Evolutionary conservation across 2,113 vertebrate genomes (phyloP).

Genomic region (Cephalopterus ornatus): DNA sequence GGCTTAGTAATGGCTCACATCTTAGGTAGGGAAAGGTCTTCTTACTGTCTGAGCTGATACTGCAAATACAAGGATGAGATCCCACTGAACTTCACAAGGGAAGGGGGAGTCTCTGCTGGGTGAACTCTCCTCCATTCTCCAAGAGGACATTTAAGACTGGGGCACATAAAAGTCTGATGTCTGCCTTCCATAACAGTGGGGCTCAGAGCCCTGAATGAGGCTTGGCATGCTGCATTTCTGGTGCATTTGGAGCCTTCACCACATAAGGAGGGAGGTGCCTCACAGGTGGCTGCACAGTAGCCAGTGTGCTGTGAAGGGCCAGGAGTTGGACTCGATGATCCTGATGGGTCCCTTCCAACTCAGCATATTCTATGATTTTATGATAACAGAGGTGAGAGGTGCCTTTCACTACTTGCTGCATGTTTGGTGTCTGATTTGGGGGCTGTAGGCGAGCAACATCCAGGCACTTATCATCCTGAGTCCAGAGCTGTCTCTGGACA

Average conservation of each 20-base stretch:
- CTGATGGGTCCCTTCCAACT: neutral
- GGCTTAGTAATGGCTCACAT: rapidly evolving
- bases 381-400: neutral
- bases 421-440: rapidly evolving
- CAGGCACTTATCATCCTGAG: neutral
- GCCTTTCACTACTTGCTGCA: rapidly evolving
- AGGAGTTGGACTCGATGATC: neutral
- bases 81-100: neutral
- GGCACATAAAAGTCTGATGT: neutral
- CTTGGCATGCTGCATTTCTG: neutral
- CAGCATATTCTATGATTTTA: neutral
- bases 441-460: neutral
- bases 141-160: neutral
- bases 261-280: neutral
- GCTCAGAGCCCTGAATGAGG: rapidly evolving
- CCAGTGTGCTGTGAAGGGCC: neutral
- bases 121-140: neutral
- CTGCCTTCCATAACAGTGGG: neutral
- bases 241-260: neutral
- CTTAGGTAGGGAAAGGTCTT: neutral
- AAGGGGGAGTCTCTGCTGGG: neutral
- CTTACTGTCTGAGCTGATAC: neutral
- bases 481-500: neutral
- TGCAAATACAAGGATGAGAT: neutral
- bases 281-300: neutral